Evolutionary conservation across 2,113 vertebrate genomes (phyloP), one percentile per base, ranked within the genome.

Genomic region (Muntiacus reevesi): DNA sequence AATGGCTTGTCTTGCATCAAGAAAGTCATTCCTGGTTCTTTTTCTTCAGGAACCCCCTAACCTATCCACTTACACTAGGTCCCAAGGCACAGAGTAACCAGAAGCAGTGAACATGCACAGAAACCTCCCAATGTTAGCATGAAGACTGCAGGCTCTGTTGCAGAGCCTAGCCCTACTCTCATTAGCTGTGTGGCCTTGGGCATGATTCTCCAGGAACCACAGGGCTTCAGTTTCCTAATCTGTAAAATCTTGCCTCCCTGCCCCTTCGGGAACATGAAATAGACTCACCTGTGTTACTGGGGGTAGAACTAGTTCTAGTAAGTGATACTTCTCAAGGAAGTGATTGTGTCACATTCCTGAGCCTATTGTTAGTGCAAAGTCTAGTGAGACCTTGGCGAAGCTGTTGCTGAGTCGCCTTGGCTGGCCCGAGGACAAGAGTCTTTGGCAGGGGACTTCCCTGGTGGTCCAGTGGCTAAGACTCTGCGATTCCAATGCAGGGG

Each of bases 371-470:
- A 21, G 19, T 85, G 50, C 33, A 27, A 74, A 71, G 30, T 21
- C 43, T 19, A 0, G 2, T 7, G n/a, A 30, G 11, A 27, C 62
- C 13, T 12, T 2, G 10, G n/a, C 6, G 1, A 13, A 30, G 13
- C 43, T 30, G 30, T 40, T 3, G 6, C 52, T 11, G 57, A 7
- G 28, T 7, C 33, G 19, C 52, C 14, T 36, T 4, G 2, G 27
- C 3, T 1, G 6, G 16, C 23, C 1, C 2, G 30, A 54, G 33
- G 52, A 50, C 55, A 21, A 17, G 78, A 40, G 11, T 13, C 14
- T 43, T 64, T 21, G 52, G 11, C 78, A 74, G 27, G 54, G 33
- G 27, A 17, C 30, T 76, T 76, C 23, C 71, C 23, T 43, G 40
- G 71, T 43, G 71, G 71, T 76, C 23, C 71, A 76, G 40, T 43